phyloP scores from a whole-genome alignment of 2,797 vertebrate genomes.

The Martes flavigula region DNA sequence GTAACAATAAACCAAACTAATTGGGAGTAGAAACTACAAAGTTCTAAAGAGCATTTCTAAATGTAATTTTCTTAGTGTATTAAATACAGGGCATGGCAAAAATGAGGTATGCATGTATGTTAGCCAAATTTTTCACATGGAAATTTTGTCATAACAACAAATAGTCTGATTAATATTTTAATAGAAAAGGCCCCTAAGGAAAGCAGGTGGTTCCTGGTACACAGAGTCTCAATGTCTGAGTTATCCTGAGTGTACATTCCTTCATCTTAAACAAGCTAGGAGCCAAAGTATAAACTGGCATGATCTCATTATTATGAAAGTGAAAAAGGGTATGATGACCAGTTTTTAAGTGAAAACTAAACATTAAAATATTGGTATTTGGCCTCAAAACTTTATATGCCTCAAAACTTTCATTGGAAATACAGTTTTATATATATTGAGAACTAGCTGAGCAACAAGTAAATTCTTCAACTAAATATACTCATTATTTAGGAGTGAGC shows the following conservation, averaged over 20 bases:
- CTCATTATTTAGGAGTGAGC: not conserved
- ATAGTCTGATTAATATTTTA: slow-evolving; percentile 71
- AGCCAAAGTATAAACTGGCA: not conserved
- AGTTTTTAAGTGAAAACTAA: slow-evolving; percentile 61
- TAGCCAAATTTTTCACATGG: slow-evolving; percentile 54
- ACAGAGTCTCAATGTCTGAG: slow-evolving; percentile 37
- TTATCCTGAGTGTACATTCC: slow-evolving; percentile 34
- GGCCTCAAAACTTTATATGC: not conserved
- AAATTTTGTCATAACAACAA: slow-evolving; percentile 61
- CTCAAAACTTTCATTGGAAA: slow-evolving; percentile 49
- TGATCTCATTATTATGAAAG: slow-evolving; percentile 60
- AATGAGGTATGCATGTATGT: slow-evolving; percentile 1
- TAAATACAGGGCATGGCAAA: slow-evolving; percentile 55
- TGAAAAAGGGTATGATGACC: slow-evolving; percentile 17
- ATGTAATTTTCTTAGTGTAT: slow-evolving; percentile 35
- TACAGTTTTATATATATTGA: not conserved
- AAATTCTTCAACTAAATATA: slow-evolving; percentile 22
- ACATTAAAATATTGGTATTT: slow-evolving; percentile 44
- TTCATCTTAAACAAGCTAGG: slow-evolving; percentile 55
- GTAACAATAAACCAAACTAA: slow-evolving; percentile 75
- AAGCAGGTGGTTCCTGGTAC: slow-evolving; percentile 74
- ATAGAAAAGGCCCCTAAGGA: slow-evolving; percentile 72
- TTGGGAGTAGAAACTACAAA: slow-evolving; percentile 50
- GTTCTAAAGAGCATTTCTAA: slow-evolving; percentile 49
- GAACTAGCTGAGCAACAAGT: slow-evolving; percentile 17